Conservation (phyloP, 2,888 invertebrate genomes). For the Endomychus coccineus region DNA sequence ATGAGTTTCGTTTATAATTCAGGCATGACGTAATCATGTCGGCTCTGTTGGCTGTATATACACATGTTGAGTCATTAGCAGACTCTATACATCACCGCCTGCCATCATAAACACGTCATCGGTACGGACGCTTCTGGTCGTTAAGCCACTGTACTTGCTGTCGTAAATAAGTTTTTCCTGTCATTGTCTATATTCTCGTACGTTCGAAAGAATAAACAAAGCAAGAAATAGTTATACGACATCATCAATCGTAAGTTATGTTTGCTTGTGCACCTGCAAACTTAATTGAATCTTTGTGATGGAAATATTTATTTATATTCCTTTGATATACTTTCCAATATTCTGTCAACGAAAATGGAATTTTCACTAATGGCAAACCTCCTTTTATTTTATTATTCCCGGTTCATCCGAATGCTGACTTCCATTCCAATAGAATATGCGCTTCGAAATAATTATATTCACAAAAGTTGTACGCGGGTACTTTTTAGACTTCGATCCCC, state of each 20-base stretch:
- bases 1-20: too few species aligned
- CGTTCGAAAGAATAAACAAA: not conserved
- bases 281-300: too few species aligned
- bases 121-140: conserved; percentile 29
- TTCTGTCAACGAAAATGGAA: too few species aligned
- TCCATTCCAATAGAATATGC: too few species aligned
- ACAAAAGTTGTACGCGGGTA: too few species aligned
- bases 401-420: too few species aligned
- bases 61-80: conserved; percentile 40
- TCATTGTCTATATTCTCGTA: not conserved
- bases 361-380: too few species aligned
- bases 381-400: too few species aligned
- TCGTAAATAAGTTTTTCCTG: not conserved
- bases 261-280: not conserved
- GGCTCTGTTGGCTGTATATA: conserved; percentile 37
- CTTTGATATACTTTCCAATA: too few species aligned
- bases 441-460: too few species aligned
- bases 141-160: conserved; percentile 1
- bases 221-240: not conserved
- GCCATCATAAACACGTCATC: conserved; percentile 41
- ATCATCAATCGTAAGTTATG: not conserved
- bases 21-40: conserved; percentile 21
- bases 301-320: too few species aligned
- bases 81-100: conserved; percentile 39
- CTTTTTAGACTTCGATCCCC: too few species aligned